Evolutionary conservation across 2,113 vertebrate species (phyloP), one percentile per base, ranked within the genome.

Genomic region (Sorex araneus): DNA sequence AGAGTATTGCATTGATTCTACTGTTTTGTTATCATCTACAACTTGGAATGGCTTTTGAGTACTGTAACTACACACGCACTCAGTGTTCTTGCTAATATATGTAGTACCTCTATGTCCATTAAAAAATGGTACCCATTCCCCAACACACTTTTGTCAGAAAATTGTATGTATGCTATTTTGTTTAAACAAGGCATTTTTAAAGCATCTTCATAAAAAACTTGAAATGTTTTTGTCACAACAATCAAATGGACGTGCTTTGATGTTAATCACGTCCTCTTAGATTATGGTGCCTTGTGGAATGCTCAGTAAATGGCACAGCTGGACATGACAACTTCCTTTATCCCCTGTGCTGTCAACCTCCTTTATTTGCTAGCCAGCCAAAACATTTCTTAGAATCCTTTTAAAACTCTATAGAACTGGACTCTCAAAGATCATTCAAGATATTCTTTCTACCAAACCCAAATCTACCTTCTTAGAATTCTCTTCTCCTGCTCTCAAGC

Each of bases 131-230:
- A 74, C 2, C 63, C 16, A 30, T 84, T 87, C 7, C 54, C 66
- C 34, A 90, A 84, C 7, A 50, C n/a, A 79, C 30, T 87, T 76
- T 8, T 45, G 23, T 84, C 88, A 89, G 77, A 84, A 93, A 92
- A 81, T 2, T 45, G 4, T 75, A 76, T 3, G 54, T 79, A 47
- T 23, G 50, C 34, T 83, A 23, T 32, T 45, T 73, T 69, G 4
- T 70, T 79, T 69, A 28, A 47, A 25, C 18, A 77, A 76, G 28
- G 25, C 28, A 66, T 66, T 13, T 13, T 66, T 27, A 30, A 66
- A 66, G 64, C 25, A 79, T 82, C 40, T 88, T 60, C 27, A 80
- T 73, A 34, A 87, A 84, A 79, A 84, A 34, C 6, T 50, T 50
- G 47, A 50, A 50, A 50, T 10, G 47, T 50, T 50, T 50, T 50